These are phyloP conservation scores for Oceanites oceanicus DNA, from an alignment of 2,113 vertebrate genomes.

Conservation along the genomic window DNA sequence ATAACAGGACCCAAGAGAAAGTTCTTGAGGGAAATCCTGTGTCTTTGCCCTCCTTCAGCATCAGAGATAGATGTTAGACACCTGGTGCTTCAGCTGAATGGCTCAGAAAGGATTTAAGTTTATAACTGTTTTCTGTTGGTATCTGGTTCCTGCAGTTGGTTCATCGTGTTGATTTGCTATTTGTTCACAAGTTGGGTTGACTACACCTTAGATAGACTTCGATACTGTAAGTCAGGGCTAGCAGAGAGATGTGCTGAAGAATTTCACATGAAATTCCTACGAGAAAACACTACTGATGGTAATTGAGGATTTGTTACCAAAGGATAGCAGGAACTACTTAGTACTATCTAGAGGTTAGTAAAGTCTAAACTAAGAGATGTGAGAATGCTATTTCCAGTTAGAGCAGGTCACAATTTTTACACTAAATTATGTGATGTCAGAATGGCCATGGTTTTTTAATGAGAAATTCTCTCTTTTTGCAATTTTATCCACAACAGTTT, in stretches of 20 bases:
- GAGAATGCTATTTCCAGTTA: slow-evolving; percentile 34
- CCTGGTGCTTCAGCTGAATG: background rate
- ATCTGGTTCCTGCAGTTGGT: background rate
- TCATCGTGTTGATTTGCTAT: background rate
- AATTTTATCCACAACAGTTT: background rate
- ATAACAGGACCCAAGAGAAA: background rate
- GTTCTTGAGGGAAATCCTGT: background rate
- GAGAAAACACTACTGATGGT: background rate
- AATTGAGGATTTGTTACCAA: background rate
- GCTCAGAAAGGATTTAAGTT: background rate
- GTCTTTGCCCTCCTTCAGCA: background rate
- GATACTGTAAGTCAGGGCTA: background rate
- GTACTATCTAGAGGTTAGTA: background rate
- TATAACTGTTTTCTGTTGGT: background rate
- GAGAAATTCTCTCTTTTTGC: background rate
- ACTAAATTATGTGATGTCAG: background rate
- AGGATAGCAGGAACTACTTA: background rate
- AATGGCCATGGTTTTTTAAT: background rate
- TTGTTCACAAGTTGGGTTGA: background rate
- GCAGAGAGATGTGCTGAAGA: background rate
- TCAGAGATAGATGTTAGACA: background rate
- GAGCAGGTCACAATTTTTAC: background rate
- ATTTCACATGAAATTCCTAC: background rate
- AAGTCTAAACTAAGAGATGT: background rate
- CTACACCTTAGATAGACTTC: background rate